These are phyloP conservation scores for Pyrgus malvae DNA, from an alignment of 2,888 invertebrate genomes.

Conservation along the genomic window DNA sequence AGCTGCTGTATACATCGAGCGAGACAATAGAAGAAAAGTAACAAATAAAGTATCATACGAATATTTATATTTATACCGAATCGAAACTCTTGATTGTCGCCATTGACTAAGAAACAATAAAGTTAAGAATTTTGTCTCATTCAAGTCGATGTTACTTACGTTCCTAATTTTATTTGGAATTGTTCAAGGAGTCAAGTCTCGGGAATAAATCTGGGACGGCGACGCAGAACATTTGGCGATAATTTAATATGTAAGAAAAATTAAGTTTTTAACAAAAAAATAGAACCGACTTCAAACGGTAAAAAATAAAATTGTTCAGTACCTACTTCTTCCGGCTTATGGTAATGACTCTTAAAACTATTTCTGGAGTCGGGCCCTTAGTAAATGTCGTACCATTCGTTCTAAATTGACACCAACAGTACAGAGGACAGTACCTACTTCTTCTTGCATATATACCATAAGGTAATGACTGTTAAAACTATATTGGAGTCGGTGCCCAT, in stretches of 20 bases:
- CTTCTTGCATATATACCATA: too few relatives aligned
- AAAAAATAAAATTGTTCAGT: too few relatives aligned
- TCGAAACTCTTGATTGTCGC: not conserved
- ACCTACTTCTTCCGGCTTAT: too few relatives aligned
- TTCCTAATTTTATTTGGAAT: not conserved
- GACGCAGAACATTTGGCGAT: constrained; percentile 58
- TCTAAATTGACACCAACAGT: too few relatives aligned
- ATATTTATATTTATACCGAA: constrained; percentile 7
- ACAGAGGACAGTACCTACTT: too few relatives aligned
- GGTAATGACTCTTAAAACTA: too few relatives aligned
- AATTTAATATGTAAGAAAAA: constrained; percentile 59
- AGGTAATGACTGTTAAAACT: too few relatives aligned
- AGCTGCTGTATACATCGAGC: not conserved
- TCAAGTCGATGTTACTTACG: not conserved
- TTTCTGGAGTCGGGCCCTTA: too few relatives aligned
- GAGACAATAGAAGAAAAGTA: constrained; percentile 5
- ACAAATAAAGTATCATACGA: not conserved
- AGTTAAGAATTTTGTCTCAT: not conserved
- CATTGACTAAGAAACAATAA: not conserved
- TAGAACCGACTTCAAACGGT: too few relatives aligned
- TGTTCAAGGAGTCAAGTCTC: constrained; percentile 31
- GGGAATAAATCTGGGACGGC: constrained; percentile 54
- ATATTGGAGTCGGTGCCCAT: too few relatives aligned
- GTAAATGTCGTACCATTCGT: too few relatives aligned
- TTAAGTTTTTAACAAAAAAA: too few relatives aligned